Base-by-base conservation (phyloP, 2,797 vertebrate genomes). In the Hippoglossus hippoglossus region DNA sequence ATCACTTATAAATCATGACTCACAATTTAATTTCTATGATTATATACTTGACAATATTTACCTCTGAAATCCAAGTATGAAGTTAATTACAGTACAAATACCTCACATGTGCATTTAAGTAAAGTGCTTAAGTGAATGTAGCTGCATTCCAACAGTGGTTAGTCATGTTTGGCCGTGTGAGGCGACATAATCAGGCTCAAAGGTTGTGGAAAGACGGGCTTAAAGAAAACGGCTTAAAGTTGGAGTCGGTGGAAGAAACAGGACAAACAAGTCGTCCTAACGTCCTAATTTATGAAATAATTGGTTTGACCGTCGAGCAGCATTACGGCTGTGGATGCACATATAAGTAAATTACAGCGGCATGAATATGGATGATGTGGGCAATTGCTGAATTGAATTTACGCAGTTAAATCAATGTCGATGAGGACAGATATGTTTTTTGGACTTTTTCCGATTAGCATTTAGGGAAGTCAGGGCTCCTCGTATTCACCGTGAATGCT, bases 321-420 rank as follows among this genome's bases (percentile, higher is more conserved):
- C 79, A 68, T 75, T 80, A 74, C 13, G 65, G 75, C 71, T 79
- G 56, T 81, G 81, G 75, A 76, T 71, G 70, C 84, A 86, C 83
- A 80, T 82, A 79, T 82, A 89, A 85, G 83, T 90, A 88, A 90
- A 89, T 90, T 88, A 85, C 73, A 2, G 54, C 79, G 3, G 25
- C 81, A 89, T 90, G 90, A 91, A 90, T 90, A 90, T 87, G 86
- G 84, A 91, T 87, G 82, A 84, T 71, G 82, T 36, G 61, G 70
- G 79, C 86, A 88, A 90, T 89, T 89, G 87, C 80, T 70, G 81
- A 80, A 85, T 85, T 89, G 85, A 87, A 90, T 91, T 91, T 74
- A 86, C 69, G 82, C 73, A 84, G 86, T 79, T 89, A 88, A 87
- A 90, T 92, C 89, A 93, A 90, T 89, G 90, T 91, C 87, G 87